Evolutionary conservation across 2,113 vertebrate genomes (phyloP).

Genomic region (Fulica atra): DNA sequence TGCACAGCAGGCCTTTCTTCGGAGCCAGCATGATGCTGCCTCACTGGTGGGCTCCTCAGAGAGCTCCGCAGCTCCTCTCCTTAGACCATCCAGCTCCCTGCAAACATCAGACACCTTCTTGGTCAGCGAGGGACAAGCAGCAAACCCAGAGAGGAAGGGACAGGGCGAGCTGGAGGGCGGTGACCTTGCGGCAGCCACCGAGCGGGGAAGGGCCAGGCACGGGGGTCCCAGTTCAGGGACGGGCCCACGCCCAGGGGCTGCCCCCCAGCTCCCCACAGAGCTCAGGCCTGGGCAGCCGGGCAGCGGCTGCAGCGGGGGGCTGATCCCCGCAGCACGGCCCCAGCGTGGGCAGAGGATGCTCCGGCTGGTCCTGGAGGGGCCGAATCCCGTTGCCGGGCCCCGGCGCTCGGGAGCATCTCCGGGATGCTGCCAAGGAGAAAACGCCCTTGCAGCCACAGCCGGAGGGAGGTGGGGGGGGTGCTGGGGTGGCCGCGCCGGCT

Average conservation of each 20-base stretch:
- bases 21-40: constrained; percentile 75
- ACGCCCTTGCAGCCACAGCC: background rate
- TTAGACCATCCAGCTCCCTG: constrained; percentile 30
- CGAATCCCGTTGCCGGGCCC: background rate
- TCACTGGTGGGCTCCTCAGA: background rate
- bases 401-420: background rate
- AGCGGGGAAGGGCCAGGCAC: rapidly evolving
- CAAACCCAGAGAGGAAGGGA: background rate
- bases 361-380: rapidly evolving
- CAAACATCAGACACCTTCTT: background rate
- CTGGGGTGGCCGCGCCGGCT: background rate
- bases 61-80: background rate
- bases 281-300: rapidly evolving
- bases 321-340: rapidly evolving
- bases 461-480: background rate
- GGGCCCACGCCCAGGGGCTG: background rate
- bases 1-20: constrained; percentile 77
- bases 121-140: rapidly evolving
- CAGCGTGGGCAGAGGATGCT: background rate
- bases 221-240: rapidly evolving
- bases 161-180: rapidly evolving
- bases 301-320: background rate
- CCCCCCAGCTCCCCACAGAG: background rate
- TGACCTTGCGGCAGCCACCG: background rate
- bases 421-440: background rate